Percentiles rank a stretch among this genome's conserved stretches.
These are phyloP conservation scores for Dallia pectoralis DNA, from an alignment of 2,797 vertebrate species.

Conservation along the genomic window DNA sequence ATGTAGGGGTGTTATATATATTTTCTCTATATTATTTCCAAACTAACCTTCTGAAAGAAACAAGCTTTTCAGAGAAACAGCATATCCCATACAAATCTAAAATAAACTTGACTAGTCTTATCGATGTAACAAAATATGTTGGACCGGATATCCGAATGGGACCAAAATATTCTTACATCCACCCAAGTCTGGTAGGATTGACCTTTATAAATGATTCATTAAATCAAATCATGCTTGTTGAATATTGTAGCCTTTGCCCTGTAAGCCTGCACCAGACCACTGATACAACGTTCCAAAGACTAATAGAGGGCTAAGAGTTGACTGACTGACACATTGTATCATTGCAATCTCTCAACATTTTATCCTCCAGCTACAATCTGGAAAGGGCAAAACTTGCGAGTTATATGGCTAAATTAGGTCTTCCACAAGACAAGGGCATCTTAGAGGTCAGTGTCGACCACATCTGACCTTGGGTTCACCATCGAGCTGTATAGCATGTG, in stretches of 20 bases:
- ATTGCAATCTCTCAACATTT: constrained; percentile 56
- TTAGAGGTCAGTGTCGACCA: constrained; percentile 74
- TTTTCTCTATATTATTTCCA: background rate
- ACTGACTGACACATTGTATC: constrained; percentile 71
- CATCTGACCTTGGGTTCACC: constrained; percentile 80
- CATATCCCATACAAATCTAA: background rate
- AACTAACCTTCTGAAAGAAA: background rate
- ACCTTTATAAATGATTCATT: constrained; percentile 48
- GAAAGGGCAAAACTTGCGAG: constrained; percentile 82
- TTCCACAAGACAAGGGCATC: constrained; percentile 74
- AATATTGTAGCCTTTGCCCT: constrained; percentile 35
- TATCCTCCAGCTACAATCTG: constrained; percentile 66
- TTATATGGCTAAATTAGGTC: constrained; percentile 65
- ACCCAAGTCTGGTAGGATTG: constrained; percentile 38
- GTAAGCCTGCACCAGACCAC: constrained; percentile 50
- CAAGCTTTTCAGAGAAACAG: background rate
- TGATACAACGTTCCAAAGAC: constrained; percentile 48
- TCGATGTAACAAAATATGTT: background rate
- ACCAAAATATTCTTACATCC: constrained; percentile 19
- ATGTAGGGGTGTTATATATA: background rate
- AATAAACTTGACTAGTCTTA: background rate
- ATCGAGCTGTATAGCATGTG: constrained; percentile 78
- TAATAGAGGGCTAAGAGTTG: constrained; percentile 64
- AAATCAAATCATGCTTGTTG: constrained; percentile 35
- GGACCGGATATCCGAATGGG: background rate